These are phyloP conservation scores for Hypomesus transpacificus DNA, from an alignment of 2,113 vertebrate genomes.

Conservation along the genomic window DNA sequence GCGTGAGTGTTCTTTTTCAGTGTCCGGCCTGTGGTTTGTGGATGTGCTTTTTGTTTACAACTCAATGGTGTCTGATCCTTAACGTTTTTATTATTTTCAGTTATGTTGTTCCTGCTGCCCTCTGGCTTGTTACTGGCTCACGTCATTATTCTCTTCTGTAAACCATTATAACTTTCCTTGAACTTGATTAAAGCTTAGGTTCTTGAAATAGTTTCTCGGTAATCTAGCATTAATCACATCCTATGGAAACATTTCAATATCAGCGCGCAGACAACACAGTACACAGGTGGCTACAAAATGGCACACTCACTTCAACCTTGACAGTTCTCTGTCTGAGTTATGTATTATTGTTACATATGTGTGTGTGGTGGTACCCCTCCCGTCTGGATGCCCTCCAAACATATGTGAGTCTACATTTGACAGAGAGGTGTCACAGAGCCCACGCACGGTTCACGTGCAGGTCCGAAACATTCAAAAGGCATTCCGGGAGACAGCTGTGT, in stretches of 20 bases:
- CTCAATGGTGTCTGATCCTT: slow-evolving; percentile 20
- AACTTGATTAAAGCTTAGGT: slow-evolving; percentile 52
- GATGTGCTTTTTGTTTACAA: slow-evolving; percentile 12
- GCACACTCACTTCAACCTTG: no score
- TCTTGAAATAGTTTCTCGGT: slow-evolving; percentile 55
- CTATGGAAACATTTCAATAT: background rate
- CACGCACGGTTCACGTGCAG: background rate
- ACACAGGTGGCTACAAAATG: background rate
- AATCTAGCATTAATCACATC: slow-evolving; percentile 53
- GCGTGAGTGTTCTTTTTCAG: no score
- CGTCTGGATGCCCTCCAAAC: no score
- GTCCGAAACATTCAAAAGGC: slow-evolving; percentile 15
- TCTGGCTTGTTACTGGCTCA: slow-evolving; percentile 19
- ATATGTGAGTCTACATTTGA: background rate
- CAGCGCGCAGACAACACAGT: background rate
- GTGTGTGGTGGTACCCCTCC: no score
- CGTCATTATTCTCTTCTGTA: slow-evolving; percentile 19
- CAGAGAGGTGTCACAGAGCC: background rate
- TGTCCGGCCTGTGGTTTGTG: background rate
- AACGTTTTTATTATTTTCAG: slow-evolving; percentile 9
- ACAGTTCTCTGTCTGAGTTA: no score
- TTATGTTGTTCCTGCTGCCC: slow-evolving; percentile 12
- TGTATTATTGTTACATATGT: no score
- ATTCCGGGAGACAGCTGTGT: slow-evolving; percentile 57
- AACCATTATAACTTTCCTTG: slow-evolving; percentile 19